These are phyloP conservation scores for Amblyopsis rosae DNA, from an alignment of 2,113 vertebrate species.

Conservation along the genomic window DNA sequence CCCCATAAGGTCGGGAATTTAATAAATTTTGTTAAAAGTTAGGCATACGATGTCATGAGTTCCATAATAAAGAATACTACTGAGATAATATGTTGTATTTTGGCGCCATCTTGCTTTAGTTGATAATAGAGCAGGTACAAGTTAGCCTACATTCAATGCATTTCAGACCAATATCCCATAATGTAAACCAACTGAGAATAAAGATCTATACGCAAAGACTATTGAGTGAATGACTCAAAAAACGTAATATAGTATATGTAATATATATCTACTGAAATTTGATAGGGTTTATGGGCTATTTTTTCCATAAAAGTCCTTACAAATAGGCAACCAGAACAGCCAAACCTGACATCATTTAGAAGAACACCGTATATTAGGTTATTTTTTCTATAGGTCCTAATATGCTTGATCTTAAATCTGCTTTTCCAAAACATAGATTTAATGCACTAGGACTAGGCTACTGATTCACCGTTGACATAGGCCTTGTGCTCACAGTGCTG, in stretches of 20 bases:
- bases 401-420: too few relatives aligned
- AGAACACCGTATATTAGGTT: too few relatives aligned
- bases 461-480: neutral
- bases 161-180: slow-evolving; percentile 15
- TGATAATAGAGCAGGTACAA: neutral
- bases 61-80: neutral
- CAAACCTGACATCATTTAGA: too few relatives aligned
- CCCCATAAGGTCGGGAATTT: neutral
- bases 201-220: neutral
- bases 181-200: slow-evolving; percentile 35
- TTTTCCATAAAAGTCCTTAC: too few relatives aligned
- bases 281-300: neutral
- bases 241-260: neutral
- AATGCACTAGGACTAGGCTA: too few relatives aligned
- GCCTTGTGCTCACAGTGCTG: neutral
- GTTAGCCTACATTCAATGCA: neutral
- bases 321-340: too few relatives aligned
- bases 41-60: slow-evolving; percentile 16
- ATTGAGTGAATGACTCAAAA: neutral
- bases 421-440: too few relatives aligned
- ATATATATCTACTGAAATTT: slow-evolving; percentile 9
- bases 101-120: slow-evolving; percentile 60
- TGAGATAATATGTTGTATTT: slow-evolving; percentile 42
- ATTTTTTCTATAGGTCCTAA: too few relatives aligned
- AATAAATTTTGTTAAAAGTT: slow-evolving; percentile 1